Evolutionary conservation across 2,797 vertebrate genomes (phyloP), one percentile per base, ranked within the genome.

Genomic region (Chrosomus eos): DNA sequence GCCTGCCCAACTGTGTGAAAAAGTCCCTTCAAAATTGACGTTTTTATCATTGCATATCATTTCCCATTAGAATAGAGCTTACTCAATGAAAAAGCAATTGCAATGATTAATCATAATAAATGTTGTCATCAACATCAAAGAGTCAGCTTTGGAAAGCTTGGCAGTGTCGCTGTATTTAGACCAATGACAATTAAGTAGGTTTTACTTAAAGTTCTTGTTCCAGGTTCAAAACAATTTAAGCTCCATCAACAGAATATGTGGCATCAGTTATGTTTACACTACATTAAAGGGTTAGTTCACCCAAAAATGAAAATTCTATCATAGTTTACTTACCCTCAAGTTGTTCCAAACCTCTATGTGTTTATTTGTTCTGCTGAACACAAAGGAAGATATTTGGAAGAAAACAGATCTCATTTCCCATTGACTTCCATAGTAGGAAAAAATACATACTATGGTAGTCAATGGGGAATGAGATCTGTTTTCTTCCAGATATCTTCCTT

Each of bases 81-180:
- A 76, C 83, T 90, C 76, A 85, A 86, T 82, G 40, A 83, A 80
- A 76, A 80, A 53, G 73, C 72, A 45, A 72, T 58, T 83, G 83
- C 75, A 73, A 86, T 71, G 85, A 88, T 81, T 90, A 77, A 88
- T 87, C 84, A 83, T 85, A 78, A 82, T 81, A 86, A 87, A 76
- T 8, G 19, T 51, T 78, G 79, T 88, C 80, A 86, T 83, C 81
- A 67, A 78, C 53, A 73, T 85, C 51, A 81, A 84, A 84, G 53
- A 40, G 70, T 36, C 31, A 73, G 40, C 53, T 72, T 40, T 7
- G 68, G 68, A 45, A 73, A 43, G 1, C 62, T 68, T 67, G 62
- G 40, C 14, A 53, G 53, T 16, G 7, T n/a, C 1, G 18, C 19
- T 60, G 55, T 28, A 81, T 43, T 72, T 33, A 81, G 80, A 38